A percentile compares a stretch with the other conserved stretches of the same genome.
Conservation (phyloP, 2,888 invertebrate species). For the Stenurella melanura region DNA sequence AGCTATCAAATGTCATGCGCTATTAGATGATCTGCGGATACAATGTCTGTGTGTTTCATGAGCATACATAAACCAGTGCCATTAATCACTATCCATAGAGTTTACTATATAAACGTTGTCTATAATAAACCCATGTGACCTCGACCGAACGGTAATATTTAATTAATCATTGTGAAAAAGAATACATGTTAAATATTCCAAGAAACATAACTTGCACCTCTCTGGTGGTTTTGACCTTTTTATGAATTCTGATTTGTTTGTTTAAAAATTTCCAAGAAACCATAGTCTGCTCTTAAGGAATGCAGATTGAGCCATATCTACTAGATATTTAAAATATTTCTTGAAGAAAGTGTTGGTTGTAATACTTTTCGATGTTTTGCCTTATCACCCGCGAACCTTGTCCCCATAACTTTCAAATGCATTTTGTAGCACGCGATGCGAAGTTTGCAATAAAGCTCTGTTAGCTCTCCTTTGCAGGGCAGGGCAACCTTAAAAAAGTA, state of each 20-base stretch:
- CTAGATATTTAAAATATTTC: neutral
- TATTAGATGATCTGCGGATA: no score
- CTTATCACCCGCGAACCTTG: slow-evolving; percentile 8
- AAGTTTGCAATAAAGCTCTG: neutral
- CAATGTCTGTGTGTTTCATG: no score
- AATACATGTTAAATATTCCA: neutral
- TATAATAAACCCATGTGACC: no score
- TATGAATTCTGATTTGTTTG: neutral
- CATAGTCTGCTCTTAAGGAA: neutral
- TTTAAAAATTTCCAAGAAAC: neutral
- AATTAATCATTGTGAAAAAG: neutral
- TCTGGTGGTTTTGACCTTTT: slow-evolving; percentile 7
- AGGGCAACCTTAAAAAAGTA: slow-evolving; percentile 15
- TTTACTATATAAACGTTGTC: no score
- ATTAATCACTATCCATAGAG: no score
- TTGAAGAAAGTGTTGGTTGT: neutral
- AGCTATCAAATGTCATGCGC: no score
- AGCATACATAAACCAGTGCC: no score
- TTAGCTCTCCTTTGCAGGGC: neutral
- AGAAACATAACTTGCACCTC: neutral
- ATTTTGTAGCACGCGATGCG: slow-evolving; percentile 3
- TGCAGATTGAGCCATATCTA: neutral
- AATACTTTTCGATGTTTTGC: slow-evolving; percentile 3
- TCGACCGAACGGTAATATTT: no score
- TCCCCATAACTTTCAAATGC: slow-evolving; percentile 12